phyloP scores from a whole-genome alignment of 2,113 vertebrate species.

The Pardalotus punctatus region DNA sequence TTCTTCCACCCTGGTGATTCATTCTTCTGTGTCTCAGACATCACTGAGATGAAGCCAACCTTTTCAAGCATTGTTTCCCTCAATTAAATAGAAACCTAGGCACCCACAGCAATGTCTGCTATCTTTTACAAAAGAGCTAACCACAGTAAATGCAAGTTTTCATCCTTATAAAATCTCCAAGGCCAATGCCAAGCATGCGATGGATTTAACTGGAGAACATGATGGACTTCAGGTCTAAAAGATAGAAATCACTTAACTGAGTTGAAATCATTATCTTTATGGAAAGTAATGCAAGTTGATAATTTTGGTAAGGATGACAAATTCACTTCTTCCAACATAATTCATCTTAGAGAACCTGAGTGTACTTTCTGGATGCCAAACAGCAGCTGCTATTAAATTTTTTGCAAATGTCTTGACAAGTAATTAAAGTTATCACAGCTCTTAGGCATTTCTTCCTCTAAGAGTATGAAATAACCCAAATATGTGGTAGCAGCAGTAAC shows the following conservation, averaged over 20 bases:
- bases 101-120: neutral
- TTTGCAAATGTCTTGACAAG: conserved; percentile 17
- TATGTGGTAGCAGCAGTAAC: neutral
- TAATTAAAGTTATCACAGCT: conserved; percentile 17
- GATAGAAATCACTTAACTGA: neutral
- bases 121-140: neutral
- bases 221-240: neutral
- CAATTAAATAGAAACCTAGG: conserved; percentile 13
- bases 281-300: neutral
- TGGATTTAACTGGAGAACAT: neutral
- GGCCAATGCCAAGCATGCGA: neutral
- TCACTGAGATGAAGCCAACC: neutral
- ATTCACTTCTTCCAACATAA: neutral
- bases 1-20: conserved; percentile 23
- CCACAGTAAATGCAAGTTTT: neutral
- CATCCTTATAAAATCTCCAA: neutral
- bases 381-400: neutral
- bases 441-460: neutral
- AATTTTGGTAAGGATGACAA: conserved; percentile 20
- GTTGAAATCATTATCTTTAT: neutral
- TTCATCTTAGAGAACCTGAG: neutral
- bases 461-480: neutral
- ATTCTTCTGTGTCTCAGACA: neutral
- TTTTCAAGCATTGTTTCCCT: conserved; percentile 9
- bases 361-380: neutral